A percentile compares a stretch with the other conserved stretches of the same genome.
Conservation (phyloP, 2,113 vertebrate species). For the Falcunculus frontatus region DNA sequence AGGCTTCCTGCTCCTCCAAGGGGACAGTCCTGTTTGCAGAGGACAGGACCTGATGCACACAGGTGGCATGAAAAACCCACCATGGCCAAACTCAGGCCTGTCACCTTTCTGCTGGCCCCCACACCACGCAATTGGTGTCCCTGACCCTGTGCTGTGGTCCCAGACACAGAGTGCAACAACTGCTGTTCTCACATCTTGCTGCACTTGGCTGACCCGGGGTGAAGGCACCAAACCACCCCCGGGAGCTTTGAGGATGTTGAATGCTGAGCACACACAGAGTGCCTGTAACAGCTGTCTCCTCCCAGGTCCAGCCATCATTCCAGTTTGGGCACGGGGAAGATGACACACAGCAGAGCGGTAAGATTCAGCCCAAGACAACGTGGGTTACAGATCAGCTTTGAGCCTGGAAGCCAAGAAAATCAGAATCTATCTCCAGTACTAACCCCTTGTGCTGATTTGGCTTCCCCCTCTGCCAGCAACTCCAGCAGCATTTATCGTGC, state of each 20-base stretch:
- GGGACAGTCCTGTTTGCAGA: neutral
- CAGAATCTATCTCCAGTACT: neutral
- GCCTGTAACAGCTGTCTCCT: neutral
- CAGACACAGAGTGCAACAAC: fast-evolving
- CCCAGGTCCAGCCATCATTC: neutral
- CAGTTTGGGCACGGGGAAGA: neutral
- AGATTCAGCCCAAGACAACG: neutral
- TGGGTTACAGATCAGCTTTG: neutral
- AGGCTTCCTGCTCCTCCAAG: neutral
- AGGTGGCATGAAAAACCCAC: neutral
- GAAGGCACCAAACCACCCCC: neutral
- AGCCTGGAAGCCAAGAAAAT: neutral
- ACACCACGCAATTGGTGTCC: fast-evolving
- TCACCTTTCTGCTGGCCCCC: neutral
- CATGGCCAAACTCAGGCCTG: neutral
- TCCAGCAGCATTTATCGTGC: neutral
- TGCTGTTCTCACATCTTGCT: neutral
- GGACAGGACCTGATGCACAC: neutral
- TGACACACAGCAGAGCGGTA: neutral
- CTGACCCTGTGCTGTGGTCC: fast-evolving
- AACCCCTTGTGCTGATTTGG: neutral
- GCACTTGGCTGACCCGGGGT: neutral
- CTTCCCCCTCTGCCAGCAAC: neutral
- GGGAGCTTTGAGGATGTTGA: neutral
- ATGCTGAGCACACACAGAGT: neutral